These are phyloP conservation scores for Drosophila auraria DNA, from an alignment of 1,140 invertebrate genomes.

Conservation along the genomic window DNA sequence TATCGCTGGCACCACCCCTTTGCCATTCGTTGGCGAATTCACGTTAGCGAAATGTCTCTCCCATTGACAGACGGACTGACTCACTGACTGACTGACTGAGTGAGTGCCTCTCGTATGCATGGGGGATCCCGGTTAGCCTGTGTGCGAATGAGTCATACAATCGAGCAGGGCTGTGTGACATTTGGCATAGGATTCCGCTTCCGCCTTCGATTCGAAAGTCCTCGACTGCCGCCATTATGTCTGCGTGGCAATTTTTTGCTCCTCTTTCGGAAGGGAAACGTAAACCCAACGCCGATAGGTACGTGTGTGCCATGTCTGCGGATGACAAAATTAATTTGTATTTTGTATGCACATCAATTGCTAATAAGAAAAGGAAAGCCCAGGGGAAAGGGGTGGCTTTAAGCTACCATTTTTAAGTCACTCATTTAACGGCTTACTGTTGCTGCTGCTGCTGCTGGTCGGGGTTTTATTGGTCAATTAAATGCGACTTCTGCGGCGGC, in stretches of 20 bases:
- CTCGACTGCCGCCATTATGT: slow-evolving; percentile 38
- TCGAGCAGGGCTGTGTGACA: slow-evolving; percentile 58
- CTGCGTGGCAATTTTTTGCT: slow-evolving; percentile 38
- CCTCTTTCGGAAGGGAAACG: slow-evolving; percentile 14
- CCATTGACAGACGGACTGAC: slow-evolving; percentile 32
- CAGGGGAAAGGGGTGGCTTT: neutral
- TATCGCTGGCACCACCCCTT: slow-evolving; percentile 27
- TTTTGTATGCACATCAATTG: slow-evolving; percentile 59
- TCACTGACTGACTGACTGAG: slow-evolving; percentile 12
- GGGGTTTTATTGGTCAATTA: slow-evolving; percentile 48
- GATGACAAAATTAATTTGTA: slow-evolving; percentile 64
- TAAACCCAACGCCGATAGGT: slow-evolving; percentile 6
- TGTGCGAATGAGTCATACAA: slow-evolving; percentile 66
- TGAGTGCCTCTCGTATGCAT: slow-evolving; percentile 33
- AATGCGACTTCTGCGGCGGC: slow-evolving; percentile 31
- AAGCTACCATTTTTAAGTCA: slow-evolving; percentile 13
- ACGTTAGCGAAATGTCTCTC: slow-evolving; percentile 61
- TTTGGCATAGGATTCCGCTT: slow-evolving; percentile 46
- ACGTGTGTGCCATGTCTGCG: slow-evolving; percentile 33
- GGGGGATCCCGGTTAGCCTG: slow-evolving; percentile 20
- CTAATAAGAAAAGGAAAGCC: slow-evolving; percentile 32
- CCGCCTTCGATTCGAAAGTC: neutral
- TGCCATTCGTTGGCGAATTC: slow-evolving; percentile 61
- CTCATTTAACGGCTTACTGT: slow-evolving; percentile 28
- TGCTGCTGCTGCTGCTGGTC: slow-evolving; percentile 1